phyloP scores from a whole-genome alignment of 2,113 vertebrate genomes.

The Chrysochloris asiatica region DNA sequence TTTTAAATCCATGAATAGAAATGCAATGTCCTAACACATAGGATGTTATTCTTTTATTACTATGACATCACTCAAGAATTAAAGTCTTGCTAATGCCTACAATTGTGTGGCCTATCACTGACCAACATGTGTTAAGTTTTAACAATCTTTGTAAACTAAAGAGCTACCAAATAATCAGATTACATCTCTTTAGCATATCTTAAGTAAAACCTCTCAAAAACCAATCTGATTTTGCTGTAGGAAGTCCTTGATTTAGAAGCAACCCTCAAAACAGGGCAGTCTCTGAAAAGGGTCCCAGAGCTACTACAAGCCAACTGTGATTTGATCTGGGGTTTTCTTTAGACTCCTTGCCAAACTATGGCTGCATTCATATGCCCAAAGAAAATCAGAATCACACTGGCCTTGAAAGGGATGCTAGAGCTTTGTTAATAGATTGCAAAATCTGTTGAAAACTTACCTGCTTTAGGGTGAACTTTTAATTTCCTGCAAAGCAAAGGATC shows the following conservation, averaged over 20 bases:
- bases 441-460: constrained; percentile 26
- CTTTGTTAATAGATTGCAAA: constrained; percentile 29
- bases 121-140: background rate
- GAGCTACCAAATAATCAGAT: background rate
- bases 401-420: constrained; percentile 5
- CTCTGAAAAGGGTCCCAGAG: constrained; percentile 43
- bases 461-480: constrained; percentile 25
- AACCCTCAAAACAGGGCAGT: background rate
- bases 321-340: constrained; percentile 60
- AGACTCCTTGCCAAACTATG: constrained; percentile 37
- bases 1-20: constrained; percentile 34
- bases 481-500: constrained; percentile 55
- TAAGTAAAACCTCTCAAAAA: constrained; percentile 26
- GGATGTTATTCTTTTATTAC: constrained; percentile 11
- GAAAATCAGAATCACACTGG: constrained; percentile 54
- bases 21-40: background rate
- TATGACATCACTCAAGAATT: constrained; percentile 31
- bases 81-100: constrained; percentile 24
- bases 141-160: constrained; percentile 14
- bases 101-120: background rate
- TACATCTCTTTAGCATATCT: background rate
- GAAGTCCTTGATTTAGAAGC: constrained; percentile 17
- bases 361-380: constrained; percentile 46
- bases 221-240: background rate
- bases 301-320: constrained; percentile 47